Percentiles rank a stretch among this genome's conserved stretches.
phyloP scores from a whole-genome alignment of 2,888 invertebrate species.

The Barypeithes pellucidus region DNA sequence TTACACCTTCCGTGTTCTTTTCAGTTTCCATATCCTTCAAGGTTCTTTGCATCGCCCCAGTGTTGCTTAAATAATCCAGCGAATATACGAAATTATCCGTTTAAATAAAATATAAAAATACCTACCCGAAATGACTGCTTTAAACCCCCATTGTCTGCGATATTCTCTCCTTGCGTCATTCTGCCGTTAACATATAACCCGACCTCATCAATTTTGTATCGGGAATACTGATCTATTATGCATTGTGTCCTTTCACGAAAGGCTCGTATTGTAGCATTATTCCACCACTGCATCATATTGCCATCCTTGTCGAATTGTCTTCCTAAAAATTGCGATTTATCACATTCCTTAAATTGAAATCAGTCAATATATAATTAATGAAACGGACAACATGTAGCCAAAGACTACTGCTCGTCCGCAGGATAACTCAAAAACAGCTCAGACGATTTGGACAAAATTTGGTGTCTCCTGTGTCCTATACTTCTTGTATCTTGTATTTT shows the following conservation, averaged over 20 bases:
- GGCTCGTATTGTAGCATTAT: slow-evolving; percentile 84
- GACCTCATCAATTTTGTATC: slow-evolving; percentile 86
- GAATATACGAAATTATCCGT: slow-evolving; percentile 1
- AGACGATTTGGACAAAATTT: too few species aligned
- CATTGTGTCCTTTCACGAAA: slow-evolving; percentile 89
- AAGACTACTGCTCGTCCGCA: too few species aligned
- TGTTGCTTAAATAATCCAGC: slow-evolving; percentile 8
- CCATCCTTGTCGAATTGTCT: slow-evolving; percentile 92
- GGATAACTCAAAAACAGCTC: too few species aligned
- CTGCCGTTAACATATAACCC: slow-evolving; percentile 80
- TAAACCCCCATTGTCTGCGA: slow-evolving; percentile 93
- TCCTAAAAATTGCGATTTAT: slow-evolving; percentile 71
- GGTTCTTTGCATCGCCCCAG: neutral
- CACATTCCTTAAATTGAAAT: too few species aligned
- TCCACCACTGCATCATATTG: slow-evolving; percentile 96
- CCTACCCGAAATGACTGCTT: slow-evolving; percentile 89
- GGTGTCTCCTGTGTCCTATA: too few species aligned
- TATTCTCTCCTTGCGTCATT: slow-evolving; percentile 92
- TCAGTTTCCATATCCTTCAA: too few species aligned
- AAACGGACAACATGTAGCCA: too few species aligned
- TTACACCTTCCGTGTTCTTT: too few species aligned
- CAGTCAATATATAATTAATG: too few species aligned
- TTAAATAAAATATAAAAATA: slow-evolving; percentile 7
- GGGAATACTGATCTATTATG: slow-evolving; percentile 89
- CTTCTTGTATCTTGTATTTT: too few species aligned